Evolutionary conservation across 2,888 invertebrate genomes (phyloP).

Genomic region (Smittia sp.): DNA sequence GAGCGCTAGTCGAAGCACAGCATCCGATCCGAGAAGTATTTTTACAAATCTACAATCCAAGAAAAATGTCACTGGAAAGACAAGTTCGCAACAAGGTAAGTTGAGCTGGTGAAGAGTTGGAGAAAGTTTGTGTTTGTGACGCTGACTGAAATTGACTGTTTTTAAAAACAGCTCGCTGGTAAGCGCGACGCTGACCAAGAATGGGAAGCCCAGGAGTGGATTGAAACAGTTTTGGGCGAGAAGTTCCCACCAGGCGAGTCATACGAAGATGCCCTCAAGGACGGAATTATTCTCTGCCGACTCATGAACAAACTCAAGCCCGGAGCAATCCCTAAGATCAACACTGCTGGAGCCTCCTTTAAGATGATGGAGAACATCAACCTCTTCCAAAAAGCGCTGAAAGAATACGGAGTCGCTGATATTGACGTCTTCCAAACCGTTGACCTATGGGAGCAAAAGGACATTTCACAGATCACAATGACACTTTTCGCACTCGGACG

Average conservation of each 20-base stretch:
- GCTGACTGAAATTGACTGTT: neutral
- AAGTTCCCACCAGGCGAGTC: conserved; percentile 78
- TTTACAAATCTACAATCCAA: neutral
- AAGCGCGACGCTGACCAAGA: conserved; percentile 81
- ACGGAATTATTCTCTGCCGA: conserved; percentile 89
- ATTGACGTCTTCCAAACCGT: conserved; percentile 96
- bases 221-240: conserved; percentile 80
- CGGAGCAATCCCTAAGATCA: conserved; percentile 84
- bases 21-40: neutral
- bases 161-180: conserved; percentile 66
- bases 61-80: conserved; percentile 36
- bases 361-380: conserved; percentile 99
- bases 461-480: conserved; percentile 80
- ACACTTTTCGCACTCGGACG: conserved; percentile 83
- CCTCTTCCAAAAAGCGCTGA: conserved; percentile 81
- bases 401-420: conserved; percentile 83
- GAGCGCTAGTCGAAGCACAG: neutral
- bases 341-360: conserved; percentile 93
- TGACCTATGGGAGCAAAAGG: conserved; percentile 93
- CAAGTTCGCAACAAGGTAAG: conserved; percentile 31
- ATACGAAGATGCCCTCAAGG: conserved; percentile 87
- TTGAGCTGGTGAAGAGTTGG: neutral
- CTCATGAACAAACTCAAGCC: conserved; percentile 92
- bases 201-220: conserved; percentile 88
- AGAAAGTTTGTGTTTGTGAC: too few relatives aligned